Percentiles rank a stretch among this genome's conserved stretches.
These are phyloP conservation scores for Gastrophysa polygoni DNA, from an alignment of 2,888 invertebrate genomes.

Conservation along the genomic window DNA sequence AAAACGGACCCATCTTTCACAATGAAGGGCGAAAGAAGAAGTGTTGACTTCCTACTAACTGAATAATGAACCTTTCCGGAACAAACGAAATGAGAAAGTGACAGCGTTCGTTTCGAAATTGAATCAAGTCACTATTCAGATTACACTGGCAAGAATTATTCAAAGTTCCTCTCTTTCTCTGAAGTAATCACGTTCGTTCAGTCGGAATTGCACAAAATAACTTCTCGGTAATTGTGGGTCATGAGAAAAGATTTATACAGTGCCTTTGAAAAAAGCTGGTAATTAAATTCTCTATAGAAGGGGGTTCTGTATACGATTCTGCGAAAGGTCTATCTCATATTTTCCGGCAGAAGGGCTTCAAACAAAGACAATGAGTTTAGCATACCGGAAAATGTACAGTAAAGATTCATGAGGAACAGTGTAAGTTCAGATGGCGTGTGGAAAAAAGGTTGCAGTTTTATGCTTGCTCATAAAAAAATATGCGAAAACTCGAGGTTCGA, in stretches of 20 bases:
- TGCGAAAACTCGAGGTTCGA: not conserved
- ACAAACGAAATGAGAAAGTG: not conserved
- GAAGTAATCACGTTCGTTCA: too few relatives aligned
- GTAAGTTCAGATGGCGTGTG: constrained; percentile 25
- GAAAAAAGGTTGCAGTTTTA: constrained; percentile 16
- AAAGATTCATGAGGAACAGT: constrained; percentile 24
- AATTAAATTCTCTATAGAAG: not conserved
- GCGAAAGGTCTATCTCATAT: constrained; percentile 16
- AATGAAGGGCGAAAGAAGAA: too few relatives aligned
- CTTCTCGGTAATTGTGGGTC: not conserved
- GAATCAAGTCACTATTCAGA: not conserved
- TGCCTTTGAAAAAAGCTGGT: not conserved
- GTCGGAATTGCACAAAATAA: not conserved
- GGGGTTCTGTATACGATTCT: not conserved
- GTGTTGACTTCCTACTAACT: too few relatives aligned
- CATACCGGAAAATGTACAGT: constrained; percentile 23
- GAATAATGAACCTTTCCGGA: too few relatives aligned
- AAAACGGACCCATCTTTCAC: too few relatives aligned
- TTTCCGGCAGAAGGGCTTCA: constrained; percentile 15
- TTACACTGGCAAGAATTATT: not conserved
- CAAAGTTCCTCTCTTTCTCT: not conserved
- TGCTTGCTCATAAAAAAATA: too few relatives aligned
- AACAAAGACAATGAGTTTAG: constrained; percentile 28
- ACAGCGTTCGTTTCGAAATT: not conserved
- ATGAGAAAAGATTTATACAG: not conserved